Base-by-base conservation (phyloP, 2,113 vertebrate species). In the Mesoclemmys tuberculata region DNA sequence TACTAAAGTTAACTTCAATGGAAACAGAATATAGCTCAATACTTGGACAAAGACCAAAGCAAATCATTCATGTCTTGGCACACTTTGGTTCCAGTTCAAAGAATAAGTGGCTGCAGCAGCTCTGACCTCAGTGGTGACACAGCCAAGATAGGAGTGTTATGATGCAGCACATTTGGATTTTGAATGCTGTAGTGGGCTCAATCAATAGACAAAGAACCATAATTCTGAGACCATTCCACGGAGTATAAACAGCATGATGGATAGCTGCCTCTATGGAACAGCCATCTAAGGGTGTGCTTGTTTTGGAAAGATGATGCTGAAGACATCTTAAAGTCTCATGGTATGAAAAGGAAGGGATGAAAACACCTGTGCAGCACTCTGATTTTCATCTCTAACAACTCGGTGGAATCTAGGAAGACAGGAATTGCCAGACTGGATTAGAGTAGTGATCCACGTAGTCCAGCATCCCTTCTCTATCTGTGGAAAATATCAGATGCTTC, bases 81-180 rank as follows among this genome's bases (percentile, higher is more conserved):
- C 51, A 74, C 44, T 46, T 35, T 13, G 46, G 91, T 71, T 94
- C 74, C 38, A 6, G 5, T n/a, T 26, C 6, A 56, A 81, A 71
- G 2, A 49, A 77, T 8, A 3, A 27, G 0, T 1, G 78, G 78
- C 52, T 1, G 1, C 3, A 3, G 38, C 5, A 21, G n/a, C 51
- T 88, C 11, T 27, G 51, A n/a, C n/a, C n/a, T 75, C 41, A 1
- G 1, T 0, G 2, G 41, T 24, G 88, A 52, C 52, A 24, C 26
- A 29, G 2, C 35, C 31, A 46, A 48, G 26, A n/a, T 3, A 27
- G 38, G 11, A 71, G 75, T 38, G 35, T 68, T 21, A 24, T 4
- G 49, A 13, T 13, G 27, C 35, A 54, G 11, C 49, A 38, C 51
- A 38, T 81, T 54, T 38, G 31, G 51, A 14, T 26, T 24, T n/a